Evolutionary conservation across 2,113 vertebrate species (phyloP), one percentile per base, ranked within the genome.

Genomic region (Oenanthe melanoleuca): DNA sequence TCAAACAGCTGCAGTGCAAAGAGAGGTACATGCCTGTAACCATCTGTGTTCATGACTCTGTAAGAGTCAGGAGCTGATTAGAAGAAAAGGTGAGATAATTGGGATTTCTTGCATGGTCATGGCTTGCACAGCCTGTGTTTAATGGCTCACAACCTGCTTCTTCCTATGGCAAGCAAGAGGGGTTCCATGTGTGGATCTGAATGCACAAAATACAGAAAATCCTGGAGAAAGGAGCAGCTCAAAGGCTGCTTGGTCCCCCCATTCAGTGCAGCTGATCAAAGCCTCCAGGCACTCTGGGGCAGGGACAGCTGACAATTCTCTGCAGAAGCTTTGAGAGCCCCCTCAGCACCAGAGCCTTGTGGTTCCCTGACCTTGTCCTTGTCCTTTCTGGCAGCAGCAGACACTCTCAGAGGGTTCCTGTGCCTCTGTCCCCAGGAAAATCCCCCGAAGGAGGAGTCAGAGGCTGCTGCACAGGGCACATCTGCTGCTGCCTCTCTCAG

Each of bases 221-320:
- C 22, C 55, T 33, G 28, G 17, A 20, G 56, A 52, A 96, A 80
- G 31, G 2, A 37, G 60, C 47, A 67, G 18, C 26, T 61, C 60
- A 42, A 31, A 55, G 47, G 52, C 25, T 87, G 12, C 19, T 37
- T 59, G 22, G n/a, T 44, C 2, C 3, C 61, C 5, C 29, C 5
- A 0, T 22, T 56, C n/a, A 61, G 40, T 14, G n/a, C n/a, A 77
- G 45, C 53, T 52, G 66, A 69, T 21, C 31, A 40, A 91, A 91
- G 17, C 7, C 34, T 55, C 7, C 88, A 29, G 40, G 40, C 11
- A 6, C 29, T 31, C 19, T 31, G 50, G 22, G 40, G 20, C n/a
- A 38, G 14, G 12, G 10, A 17, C 44, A 69, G 19, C 9, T 60
- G 34, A 21, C 6, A 2, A 9, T 1, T 2, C 8, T 56, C 7